Evolutionary conservation across 2,113 vertebrate species (phyloP), one percentile per base, ranked within the genome.

Genomic region (Cynopterus brachyotis): DNA sequence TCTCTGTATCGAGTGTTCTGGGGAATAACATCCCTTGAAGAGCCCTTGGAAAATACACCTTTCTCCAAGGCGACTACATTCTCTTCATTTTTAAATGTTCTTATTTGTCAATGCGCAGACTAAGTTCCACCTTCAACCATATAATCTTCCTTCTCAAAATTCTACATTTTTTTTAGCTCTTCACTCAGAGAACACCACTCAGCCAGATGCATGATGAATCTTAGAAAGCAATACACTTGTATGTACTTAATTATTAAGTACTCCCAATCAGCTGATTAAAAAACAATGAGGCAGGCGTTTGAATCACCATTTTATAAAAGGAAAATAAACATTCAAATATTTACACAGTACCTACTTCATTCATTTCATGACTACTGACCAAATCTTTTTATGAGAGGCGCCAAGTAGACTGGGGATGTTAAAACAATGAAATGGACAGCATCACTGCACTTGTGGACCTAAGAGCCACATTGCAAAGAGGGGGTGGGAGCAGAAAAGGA

Each of bases 1-100:
- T 30, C 62, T 57, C 5, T n/a, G 45, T 28, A 24, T 2, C 0
- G 13, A 9, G 0, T 6, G 2, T n/a, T 15, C 28, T 24, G 7
- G 67, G 32, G 75, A 59, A n/a, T 62, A 3, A 32, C 5, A 60
- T 16, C 26, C 55, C 47, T 50, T 26, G 60, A 70, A 57, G 35
- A 42, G 69, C 45, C 53, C 50, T 57, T 2, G 19, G 62, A n/a
- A 73, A 60, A 47, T 0, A 75, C 0, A 53, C 5, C 35, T 42
- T 57, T 64, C 60, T 50, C 90, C 28, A 9, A 13, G 30, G 55
- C 6, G 40, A 66, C 4, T 45, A 30, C 32, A 26, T 53, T 69
- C 59, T 35, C 28, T 40, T 17, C 64, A 24, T 9, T 20, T 13
- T 62, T 35, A 66, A 57, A 66, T 67, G 22, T 72, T 28, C 60